Evolutionary conservation across 2,113 vertebrate species (phyloP).

Genomic region (Zosterops pallidus): DNA sequence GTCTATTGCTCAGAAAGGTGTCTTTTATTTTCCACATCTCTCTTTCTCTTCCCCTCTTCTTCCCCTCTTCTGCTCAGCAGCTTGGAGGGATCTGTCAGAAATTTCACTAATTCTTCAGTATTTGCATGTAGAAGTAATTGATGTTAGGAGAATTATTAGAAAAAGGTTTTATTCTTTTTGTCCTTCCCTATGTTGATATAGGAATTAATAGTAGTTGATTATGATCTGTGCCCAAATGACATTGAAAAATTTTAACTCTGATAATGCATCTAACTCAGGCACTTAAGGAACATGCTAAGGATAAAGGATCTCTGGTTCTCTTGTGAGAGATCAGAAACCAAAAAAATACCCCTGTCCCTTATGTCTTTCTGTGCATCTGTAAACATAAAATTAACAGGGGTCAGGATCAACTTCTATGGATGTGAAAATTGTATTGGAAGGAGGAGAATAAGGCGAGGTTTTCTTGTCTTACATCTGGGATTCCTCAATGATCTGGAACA

Average conservation of each 20-base stretch:
- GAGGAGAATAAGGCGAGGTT: background rate
- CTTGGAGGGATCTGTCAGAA: constrained; percentile 12
- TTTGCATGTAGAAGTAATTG: constrained; percentile 60
- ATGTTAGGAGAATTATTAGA: constrained; percentile 25
- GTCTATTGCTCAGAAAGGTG: constrained; percentile 23
- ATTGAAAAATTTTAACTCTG: background rate
- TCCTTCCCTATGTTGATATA: constrained; percentile 26
- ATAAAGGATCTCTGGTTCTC: background rate
- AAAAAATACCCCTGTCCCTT: background rate
- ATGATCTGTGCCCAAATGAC: constrained; percentile 19
- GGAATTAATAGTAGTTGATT: constrained; percentile 34
- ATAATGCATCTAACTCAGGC: background rate
- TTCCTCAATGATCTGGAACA: background rate
- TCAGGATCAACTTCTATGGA: background rate
- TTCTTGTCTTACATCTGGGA: background rate
- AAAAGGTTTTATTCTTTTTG: constrained; percentile 18
- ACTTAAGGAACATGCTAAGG: background rate
- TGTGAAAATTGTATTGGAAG: background rate
- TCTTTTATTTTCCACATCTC: background rate
- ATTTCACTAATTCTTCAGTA: constrained; percentile 56
- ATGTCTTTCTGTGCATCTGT: background rate
- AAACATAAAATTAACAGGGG: background rate
- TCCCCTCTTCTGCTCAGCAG: no score
- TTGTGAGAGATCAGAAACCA: background rate
- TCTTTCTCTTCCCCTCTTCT: background rate